Evolutionary conservation across 1,140 invertebrate genomes (phyloP).

Genomic region (Drosophila nikananu): DNA sequence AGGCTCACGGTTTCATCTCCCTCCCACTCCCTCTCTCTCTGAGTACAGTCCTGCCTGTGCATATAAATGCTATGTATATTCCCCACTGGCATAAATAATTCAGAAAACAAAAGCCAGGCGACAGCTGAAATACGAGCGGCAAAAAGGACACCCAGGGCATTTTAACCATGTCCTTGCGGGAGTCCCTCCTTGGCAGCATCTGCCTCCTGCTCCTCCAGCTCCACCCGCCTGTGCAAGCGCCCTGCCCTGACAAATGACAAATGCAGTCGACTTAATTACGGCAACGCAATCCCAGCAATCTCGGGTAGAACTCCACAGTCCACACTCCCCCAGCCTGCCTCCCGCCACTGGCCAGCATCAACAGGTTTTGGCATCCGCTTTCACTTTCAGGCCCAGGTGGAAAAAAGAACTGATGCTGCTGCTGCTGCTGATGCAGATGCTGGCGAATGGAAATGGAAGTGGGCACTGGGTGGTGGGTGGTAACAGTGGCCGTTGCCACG

Average conservation of each 20-base stretch:
- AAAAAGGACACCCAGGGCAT: slow-evolving; percentile 35
- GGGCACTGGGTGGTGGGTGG: neutral
- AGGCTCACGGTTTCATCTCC: neutral
- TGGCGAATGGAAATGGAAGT: neutral
- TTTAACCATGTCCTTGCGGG: slow-evolving; percentile 39
- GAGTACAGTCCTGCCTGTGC: neutral
- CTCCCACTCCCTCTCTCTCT: neutral
- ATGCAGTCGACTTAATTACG: slow-evolving; percentile 51
- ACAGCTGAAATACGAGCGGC: slow-evolving; percentile 32
- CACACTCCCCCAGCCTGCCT: neutral
- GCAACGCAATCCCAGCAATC: slow-evolving; percentile 24
- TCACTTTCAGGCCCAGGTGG: slow-evolving; percentile 30
- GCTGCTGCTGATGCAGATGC: neutral
- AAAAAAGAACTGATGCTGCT: slow-evolving; percentile 2
- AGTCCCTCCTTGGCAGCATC: slow-evolving; percentile 4
- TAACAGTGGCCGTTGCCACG: slow-evolving; percentile 8
- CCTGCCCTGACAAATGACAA: slow-evolving; percentile 35
- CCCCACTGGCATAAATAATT: slow-evolving; percentile 48
- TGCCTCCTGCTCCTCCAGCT: neutral
- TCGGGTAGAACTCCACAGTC: slow-evolving; percentile 16
- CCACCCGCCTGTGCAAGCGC: neutral
- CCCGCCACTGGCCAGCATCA: slow-evolving; percentile 13
- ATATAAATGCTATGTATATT: slow-evolving; percentile 22
- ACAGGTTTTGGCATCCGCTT: slow-evolving; percentile 44
- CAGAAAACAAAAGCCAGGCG: slow-evolving; percentile 38